A percentile compares a stretch with the other conserved stretches of the same genome.
These are phyloP conservation scores for Menidia beryllina DNA, from an alignment of 2,113 vertebrate genomes.

Conservation along the genomic window DNA sequence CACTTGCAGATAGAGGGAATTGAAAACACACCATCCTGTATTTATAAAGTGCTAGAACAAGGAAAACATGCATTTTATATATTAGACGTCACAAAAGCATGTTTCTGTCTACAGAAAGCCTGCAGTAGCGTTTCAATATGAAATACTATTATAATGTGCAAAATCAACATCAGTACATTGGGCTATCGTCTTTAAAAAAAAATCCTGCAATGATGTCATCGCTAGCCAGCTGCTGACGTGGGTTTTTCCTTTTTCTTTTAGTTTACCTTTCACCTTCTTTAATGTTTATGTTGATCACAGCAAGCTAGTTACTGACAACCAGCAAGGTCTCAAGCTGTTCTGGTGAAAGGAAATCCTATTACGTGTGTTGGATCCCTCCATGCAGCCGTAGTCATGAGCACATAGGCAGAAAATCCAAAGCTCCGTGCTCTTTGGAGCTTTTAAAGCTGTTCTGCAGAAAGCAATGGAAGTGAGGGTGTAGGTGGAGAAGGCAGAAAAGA, in stretches of 20 bases:
- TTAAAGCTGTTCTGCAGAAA: conserved; percentile 36
- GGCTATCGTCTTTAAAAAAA: conserved; percentile 20
- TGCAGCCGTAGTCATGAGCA: conserved; percentile 29
- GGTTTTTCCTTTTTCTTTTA: neutral
- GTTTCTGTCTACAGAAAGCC: conserved; percentile 42
- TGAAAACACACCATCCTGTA: neutral
- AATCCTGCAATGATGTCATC: neutral
- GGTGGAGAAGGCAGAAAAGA: conserved; percentile 51
- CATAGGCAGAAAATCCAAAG: conserved; percentile 49
- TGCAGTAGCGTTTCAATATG: conserved; percentile 55
- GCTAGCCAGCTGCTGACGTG: neutral
- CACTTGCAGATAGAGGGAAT: neutral
- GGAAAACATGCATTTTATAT: neutral
- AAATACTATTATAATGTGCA: conserved; percentile 64
- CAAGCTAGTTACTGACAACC: conserved; percentile 22
- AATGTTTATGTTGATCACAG: conserved; percentile 32
- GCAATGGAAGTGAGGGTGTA: conserved; percentile 23
- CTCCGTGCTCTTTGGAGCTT: conserved; percentile 26
- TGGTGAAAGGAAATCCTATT: conserved; percentile 64
- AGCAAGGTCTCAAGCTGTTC: conserved; percentile 39
- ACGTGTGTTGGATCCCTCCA: conserved; percentile 42
- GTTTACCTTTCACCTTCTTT: conserved; percentile 8
- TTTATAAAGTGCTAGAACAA: conserved; percentile 3
- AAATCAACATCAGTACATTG: conserved; percentile 19
- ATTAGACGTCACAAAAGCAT: conserved; percentile 1